phyloP scores from a whole-genome alignment of 2,888 invertebrate genomes.

The Capitulum mitella region DNA sequence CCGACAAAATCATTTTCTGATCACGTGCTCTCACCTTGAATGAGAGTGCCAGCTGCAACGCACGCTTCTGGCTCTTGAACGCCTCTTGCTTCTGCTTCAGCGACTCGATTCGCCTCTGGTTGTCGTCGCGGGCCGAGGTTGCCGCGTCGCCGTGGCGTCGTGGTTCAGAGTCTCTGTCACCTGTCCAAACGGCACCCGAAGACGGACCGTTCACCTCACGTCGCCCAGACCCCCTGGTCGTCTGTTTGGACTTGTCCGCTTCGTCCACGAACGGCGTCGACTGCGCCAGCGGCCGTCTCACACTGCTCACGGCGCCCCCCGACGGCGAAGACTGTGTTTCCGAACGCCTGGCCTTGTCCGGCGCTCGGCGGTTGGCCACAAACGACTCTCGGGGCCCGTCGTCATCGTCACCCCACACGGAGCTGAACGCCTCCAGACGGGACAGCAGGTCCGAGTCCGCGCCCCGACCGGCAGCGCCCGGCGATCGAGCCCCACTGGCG shows the following conservation, averaged over 20 bases:
- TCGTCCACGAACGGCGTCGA: neutral
- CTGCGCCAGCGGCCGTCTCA: neutral
- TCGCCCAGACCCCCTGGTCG: no score
- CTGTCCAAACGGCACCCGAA: no score
- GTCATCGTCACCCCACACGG: neutral
- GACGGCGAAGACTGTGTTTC: neutral
- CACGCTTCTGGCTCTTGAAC: constrained; percentile 7
- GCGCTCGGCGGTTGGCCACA: neutral
- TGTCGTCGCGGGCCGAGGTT: neutral
- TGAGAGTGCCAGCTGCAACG: neutral
- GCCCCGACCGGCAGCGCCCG: neutral
- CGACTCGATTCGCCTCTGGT: neutral
- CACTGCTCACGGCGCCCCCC: no score
- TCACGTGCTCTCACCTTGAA: no score
- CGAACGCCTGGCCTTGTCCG: neutral
- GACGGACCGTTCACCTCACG: no score
- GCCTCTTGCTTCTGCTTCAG: neutral
- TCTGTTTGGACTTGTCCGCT: no score
- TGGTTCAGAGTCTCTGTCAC: no score
- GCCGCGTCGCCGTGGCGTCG: neutral
- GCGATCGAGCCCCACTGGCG: neutral
- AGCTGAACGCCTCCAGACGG: constrained; percentile 1
- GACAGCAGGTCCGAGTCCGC: neutral
- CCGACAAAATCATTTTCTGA: no score
- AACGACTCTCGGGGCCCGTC: neutral